A percentile compares a stretch with the other conserved stretches of the same genome.
phyloP scores from a whole-genome alignment of 2,888 invertebrate genomes.

The Trachelus tabidus region DNA sequence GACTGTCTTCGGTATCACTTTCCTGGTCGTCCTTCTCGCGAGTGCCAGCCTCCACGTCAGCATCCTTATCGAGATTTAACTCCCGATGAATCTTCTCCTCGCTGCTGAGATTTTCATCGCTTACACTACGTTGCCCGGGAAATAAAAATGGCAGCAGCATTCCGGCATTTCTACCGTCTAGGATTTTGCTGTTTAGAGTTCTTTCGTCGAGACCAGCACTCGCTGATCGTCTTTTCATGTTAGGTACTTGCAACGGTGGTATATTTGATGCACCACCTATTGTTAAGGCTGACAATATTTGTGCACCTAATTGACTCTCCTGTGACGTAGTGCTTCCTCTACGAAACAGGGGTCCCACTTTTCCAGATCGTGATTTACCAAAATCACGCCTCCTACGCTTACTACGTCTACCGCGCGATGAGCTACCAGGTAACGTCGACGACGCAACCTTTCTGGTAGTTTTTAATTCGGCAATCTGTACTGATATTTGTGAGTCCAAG shows the following conservation, averaged over 20 bases:
- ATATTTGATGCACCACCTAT: constrained; percentile 68
- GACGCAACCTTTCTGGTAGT: constrained; percentile 74
- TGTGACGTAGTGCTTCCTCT: constrained; percentile 82
- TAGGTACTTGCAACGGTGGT: constrained; percentile 69
- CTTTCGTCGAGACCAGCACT: constrained; percentile 68
- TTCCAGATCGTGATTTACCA: constrained; percentile 59
- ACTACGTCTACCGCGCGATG: constrained; percentile 63
- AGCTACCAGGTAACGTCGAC: constrained; percentile 53
- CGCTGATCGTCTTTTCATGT: constrained; percentile 68
- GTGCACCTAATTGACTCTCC: constrained; percentile 82
- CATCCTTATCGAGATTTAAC: constrained; percentile 27
- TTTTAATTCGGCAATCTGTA: constrained; percentile 86
- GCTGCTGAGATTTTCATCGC: constrained; percentile 58
- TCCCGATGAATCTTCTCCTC: constrained; percentile 39
- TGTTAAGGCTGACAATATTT: constrained; percentile 74
- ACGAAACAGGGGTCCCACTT: constrained; percentile 57
- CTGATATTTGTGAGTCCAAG: constrained; percentile 86
- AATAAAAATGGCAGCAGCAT: constrained; percentile 66
- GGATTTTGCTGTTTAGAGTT: constrained; percentile 44
- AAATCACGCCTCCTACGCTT: constrained; percentile 62
- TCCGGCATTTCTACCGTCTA: constrained; percentile 49
- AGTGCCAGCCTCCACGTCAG: constrained; percentile 47
- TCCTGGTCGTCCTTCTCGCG: constrained; percentile 49
- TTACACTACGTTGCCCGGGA: constrained; percentile 65
- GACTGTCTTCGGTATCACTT: constrained; percentile 55